phyloP scores from a whole-genome alignment of 2,888 invertebrate species.

The Ischnura elegans region DNA sequence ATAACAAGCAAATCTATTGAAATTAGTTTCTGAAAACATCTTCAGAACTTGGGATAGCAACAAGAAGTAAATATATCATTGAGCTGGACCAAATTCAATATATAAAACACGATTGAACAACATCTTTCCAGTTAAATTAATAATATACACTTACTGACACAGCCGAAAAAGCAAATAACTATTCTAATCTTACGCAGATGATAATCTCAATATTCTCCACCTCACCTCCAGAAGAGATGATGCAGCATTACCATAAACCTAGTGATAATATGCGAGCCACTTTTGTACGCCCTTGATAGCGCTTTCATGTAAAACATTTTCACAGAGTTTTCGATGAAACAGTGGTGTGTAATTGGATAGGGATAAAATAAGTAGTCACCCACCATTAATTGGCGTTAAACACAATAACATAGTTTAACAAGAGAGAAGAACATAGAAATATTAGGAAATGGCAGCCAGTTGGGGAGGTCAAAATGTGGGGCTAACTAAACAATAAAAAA shows the following conservation, averaged over 20 bases:
- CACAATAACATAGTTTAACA: conserved; percentile 56
- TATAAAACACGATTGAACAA: too few species aligned
- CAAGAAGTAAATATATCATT: too few species aligned
- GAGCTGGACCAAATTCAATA: too few species aligned
- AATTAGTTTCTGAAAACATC: too few species aligned
- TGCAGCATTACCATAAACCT: conserved; percentile 70
- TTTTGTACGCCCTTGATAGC: conserved; percentile 43
- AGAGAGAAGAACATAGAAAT: conserved; percentile 56
- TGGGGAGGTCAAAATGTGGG: conserved; percentile 53
- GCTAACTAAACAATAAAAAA: conserved; percentile 68
- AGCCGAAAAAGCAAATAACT: too few species aligned
- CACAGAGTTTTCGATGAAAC: conserved; percentile 10
- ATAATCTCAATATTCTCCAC: too few species aligned
- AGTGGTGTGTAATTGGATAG: conserved; percentile 40
- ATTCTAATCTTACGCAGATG: too few species aligned
- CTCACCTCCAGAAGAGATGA: not conserved
- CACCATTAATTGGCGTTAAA: conserved; percentile 54
- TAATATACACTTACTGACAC: too few species aligned
- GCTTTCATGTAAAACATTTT: conserved; percentile 44
- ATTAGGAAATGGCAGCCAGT: conserved; percentile 60
- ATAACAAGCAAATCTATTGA: too few species aligned
- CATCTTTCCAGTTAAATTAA: too few species aligned
- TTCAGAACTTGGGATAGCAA: too few species aligned
- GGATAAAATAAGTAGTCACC: conserved; percentile 51
- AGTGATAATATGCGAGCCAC: conserved; percentile 61